Evolutionary conservation across 2,797 vertebrate species (phyloP).

Genomic region (Psittacula derbiana): DNA sequence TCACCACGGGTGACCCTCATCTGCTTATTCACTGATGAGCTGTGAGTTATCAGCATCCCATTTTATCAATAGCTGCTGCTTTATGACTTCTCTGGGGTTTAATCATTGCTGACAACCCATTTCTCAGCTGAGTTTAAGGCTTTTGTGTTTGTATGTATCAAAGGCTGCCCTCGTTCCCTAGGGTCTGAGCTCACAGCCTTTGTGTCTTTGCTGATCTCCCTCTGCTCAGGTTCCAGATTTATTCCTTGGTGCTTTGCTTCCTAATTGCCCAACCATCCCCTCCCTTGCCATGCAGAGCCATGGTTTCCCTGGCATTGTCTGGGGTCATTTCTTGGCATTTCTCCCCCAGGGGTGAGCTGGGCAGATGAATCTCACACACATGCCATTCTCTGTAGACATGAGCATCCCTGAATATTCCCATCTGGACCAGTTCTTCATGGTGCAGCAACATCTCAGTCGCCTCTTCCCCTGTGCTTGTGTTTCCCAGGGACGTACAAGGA

Average conservation of each 20-base stretch:
- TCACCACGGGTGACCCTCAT: neutral
- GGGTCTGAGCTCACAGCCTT: neutral
- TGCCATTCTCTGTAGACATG: neutral
- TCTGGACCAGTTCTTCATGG: neutral
- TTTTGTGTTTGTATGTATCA: constrained; percentile 39
- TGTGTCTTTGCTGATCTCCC: neutral
- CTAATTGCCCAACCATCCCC: neutral
- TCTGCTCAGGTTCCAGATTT: neutral
- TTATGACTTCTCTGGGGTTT: constrained; percentile 47
- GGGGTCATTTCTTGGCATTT: neutral
- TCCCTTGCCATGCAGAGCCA: neutral
- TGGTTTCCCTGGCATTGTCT: neutral
- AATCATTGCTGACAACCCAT: constrained; percentile 10
- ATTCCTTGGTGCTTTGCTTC: neutral
- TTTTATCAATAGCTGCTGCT: constrained; percentile 22
- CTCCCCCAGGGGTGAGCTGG: neutral
- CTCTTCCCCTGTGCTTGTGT: neutral
- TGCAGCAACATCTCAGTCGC: fast-evolving
- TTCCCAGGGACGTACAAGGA: fast-evolving
- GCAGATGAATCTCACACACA: neutral
- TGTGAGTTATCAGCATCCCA: fast-evolving
- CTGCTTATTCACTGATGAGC: fast-evolving
- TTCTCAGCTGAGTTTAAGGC: constrained; percentile 49
- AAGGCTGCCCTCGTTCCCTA: neutral
- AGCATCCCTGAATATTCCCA: neutral